A percentile compares a stretch with the other conserved stretches of the same genome.
These are phyloP conservation scores for Nebria brevicollis DNA, from an alignment of 2,888 invertebrate genomes.

Conservation along the genomic window DNA sequence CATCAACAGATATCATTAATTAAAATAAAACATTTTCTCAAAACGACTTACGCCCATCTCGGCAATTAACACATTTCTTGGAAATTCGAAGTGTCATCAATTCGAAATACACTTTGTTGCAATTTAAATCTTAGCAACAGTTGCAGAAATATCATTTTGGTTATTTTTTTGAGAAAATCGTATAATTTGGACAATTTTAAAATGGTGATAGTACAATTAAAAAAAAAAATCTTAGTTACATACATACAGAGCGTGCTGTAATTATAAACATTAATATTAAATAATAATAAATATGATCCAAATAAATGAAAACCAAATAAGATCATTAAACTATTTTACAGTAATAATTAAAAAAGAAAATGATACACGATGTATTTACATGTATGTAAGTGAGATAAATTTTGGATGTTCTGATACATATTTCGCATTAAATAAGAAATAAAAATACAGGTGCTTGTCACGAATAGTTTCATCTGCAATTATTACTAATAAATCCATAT, in stretches of 20 bases:
- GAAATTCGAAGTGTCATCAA: too few relatives aligned
- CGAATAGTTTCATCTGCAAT: conserved; percentile 39
- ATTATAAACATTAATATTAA: conserved; percentile 2
- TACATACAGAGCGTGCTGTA: conserved; percentile 42
- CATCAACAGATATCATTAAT: too few relatives aligned
- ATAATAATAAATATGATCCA: conserved; percentile 50
- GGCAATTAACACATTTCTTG: too few relatives aligned
- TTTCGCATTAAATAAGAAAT: conserved; percentile 17
- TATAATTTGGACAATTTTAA: not conserved
- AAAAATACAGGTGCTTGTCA: conserved; percentile 34
- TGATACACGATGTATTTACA: conserved; percentile 51
- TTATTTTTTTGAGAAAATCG: not conserved
- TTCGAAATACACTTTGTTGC: too few relatives aligned
- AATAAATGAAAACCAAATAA: conserved; percentile 57
- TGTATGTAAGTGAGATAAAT: conserved; percentile 45
- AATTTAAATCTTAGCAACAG: too few relatives aligned
- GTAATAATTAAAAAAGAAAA: conserved; percentile 44
- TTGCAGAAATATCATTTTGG: not conserved
- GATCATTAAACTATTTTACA: conserved; percentile 53
- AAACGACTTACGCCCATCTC: too few relatives aligned
- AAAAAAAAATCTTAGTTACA: conserved; percentile 26
- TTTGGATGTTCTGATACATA: conserved; percentile 48
- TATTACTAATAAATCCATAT: conserved; percentile 15
- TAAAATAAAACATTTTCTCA: too few relatives aligned
- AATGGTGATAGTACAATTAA: conserved; percentile 1